Evolutionary conservation across 2,888 invertebrate species (phyloP).

Genomic region (Leucophenga montana): DNA sequence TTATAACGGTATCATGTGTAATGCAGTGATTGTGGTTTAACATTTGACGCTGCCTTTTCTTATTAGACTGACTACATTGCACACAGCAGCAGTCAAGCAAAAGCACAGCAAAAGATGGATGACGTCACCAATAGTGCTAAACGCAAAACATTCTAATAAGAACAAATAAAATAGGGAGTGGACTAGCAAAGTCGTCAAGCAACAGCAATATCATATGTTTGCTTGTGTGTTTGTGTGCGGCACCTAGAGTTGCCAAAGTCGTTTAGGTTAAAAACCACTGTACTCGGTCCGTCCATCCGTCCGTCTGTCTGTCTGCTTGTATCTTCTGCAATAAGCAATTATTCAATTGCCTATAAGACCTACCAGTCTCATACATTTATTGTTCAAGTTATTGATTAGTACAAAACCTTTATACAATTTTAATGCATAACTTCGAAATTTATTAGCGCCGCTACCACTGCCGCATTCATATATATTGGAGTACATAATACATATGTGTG

Average conservation of each 20-base stretch:
- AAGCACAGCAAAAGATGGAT: slow-evolving; percentile 48
- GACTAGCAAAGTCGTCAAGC: slow-evolving; percentile 43
- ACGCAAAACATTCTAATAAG: slow-evolving; percentile 27
- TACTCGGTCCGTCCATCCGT: too few species aligned
- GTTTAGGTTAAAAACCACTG: not conserved
- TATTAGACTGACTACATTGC: slow-evolving; percentile 22
- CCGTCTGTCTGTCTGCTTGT: slow-evolving; percentile 18
- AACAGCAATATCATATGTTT: not conserved
- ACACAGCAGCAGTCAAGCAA: slow-evolving; percentile 42
- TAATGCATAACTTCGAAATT: slow-evolving; percentile 37
- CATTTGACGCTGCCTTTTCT: slow-evolving; percentile 32
- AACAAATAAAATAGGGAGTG: slow-evolving; percentile 68
- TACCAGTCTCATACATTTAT: slow-evolving; percentile 47
- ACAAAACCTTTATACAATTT: slow-evolving; percentile 5
- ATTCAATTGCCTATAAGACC: slow-evolving; percentile 29
- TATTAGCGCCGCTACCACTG: slow-evolving; percentile 47
- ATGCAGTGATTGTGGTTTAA: slow-evolving; percentile 48
- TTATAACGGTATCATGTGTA: slow-evolving; percentile 62
- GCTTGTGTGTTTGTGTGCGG: slow-evolving; percentile 30
- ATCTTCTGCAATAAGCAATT: slow-evolving; percentile 9
- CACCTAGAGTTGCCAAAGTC: slow-evolving; percentile 22
- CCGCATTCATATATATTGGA: not conserved
- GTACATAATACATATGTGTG: not conserved
- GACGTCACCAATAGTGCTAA: slow-evolving; percentile 66
- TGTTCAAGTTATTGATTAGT: slow-evolving; percentile 28